These are phyloP conservation scores for Mus spicilegus DNA, from an alignment of 2,113 vertebrate genomes.

Conservation along the genomic window DNA sequence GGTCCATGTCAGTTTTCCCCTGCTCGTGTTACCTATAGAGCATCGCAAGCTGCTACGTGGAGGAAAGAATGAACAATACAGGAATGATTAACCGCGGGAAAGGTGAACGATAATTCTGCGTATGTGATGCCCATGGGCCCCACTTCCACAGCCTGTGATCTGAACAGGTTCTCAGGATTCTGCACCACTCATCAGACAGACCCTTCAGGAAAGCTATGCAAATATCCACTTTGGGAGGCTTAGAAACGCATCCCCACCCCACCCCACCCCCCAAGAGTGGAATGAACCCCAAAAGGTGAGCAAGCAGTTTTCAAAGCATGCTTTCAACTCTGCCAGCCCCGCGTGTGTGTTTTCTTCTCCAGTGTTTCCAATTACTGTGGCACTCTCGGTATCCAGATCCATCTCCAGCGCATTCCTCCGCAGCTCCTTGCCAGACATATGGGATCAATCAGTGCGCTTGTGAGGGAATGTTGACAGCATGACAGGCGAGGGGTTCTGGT, in stretches of 20 bases:
- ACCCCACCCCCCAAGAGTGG: too few relatives aligned
- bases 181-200: not conserved
- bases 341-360: slow-evolving; percentile 68
- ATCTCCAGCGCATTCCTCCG: slow-evolving; percentile 79
- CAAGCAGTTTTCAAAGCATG: slow-evolving; percentile 72
- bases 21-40: not conserved
- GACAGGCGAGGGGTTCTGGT: slow-evolving; percentile 89
- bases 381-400: slow-evolving; percentile 87
- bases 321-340: slow-evolving; percentile 54
- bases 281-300: slow-evolving; percentile 63
- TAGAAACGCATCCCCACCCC: not conserved
- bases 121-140: rapidly evolving
- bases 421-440: slow-evolving; percentile 87
- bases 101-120: not conserved
- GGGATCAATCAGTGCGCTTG: slow-evolving; percentile 92
- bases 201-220: not conserved
- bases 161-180: not conserved
- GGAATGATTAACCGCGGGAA: not conserved
- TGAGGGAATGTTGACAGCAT: slow-evolving; percentile 91
- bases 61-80: not conserved
- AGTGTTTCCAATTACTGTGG: slow-evolving; percentile 87
- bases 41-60: not conserved
- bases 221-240: not conserved
- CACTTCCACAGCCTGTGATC: not conserved
- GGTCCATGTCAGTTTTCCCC: not conserved